Evolutionary conservation across 2,797 vertebrate genomes (phyloP).

Genomic region (Luscinia megarhynchos): DNA sequence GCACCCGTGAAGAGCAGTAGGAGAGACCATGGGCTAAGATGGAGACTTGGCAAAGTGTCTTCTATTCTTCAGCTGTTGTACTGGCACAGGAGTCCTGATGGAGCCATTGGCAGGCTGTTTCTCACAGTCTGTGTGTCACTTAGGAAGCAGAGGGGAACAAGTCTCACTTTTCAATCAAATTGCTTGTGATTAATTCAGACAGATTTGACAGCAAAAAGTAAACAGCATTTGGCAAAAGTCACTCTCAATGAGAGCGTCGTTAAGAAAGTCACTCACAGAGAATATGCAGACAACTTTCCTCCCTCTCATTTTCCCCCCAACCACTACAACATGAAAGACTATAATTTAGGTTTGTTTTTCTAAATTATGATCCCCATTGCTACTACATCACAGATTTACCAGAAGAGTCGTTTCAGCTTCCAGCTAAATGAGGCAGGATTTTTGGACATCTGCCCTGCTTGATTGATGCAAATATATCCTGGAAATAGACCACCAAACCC

Average conservation of each 20-base stretch:
- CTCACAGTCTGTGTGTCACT: slow-evolving; percentile 23
- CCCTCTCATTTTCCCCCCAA: neutral
- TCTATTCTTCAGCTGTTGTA: slow-evolving; percentile 25
- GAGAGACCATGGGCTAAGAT: neutral
- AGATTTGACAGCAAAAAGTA: slow-evolving; percentile 42
- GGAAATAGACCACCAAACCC: neutral
- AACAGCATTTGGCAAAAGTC: slow-evolving; percentile 55
- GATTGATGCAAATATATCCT: neutral
- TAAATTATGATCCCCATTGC: neutral
- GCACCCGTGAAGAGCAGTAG: neutral
- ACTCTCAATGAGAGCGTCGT: slow-evolving; percentile 23
- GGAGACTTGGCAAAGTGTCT: neutral
- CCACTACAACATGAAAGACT: neutral
- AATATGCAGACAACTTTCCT: neutral
- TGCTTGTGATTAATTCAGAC: slow-evolving; percentile 28
- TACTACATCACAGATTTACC: slow-evolving; percentile 9
- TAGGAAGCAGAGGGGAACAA: slow-evolving; percentile 3
- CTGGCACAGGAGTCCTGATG: neutral
- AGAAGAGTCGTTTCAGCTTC: neutral
- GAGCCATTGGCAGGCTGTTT: slow-evolving; percentile 23
- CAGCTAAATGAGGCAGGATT: neutral
- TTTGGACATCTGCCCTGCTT: neutral
- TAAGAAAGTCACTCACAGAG: slow-evolving; percentile 18
- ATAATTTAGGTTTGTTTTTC: slow-evolving; percentile 9
- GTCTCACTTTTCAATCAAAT: neutral